Evolutionary conservation across 2,888 invertebrate genomes (phyloP).

Genomic region (Ligdia adustata): DNA sequence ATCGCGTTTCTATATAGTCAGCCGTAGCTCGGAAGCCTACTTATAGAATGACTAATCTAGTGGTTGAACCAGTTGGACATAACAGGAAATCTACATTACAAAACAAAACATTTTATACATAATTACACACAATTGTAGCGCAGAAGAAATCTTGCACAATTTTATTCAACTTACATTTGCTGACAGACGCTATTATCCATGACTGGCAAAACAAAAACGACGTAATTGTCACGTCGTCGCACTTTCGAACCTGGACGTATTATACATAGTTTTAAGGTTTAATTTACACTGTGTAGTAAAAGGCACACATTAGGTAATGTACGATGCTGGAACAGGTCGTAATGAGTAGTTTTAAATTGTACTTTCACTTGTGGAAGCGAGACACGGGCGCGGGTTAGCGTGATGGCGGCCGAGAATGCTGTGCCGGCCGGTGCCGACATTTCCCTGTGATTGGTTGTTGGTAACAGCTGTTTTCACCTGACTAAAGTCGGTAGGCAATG

Average conservation of each 20-base stretch:
- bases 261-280: constrained; percentile 4
- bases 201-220: constrained; percentile 15
- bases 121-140: background rate
- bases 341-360: background rate
- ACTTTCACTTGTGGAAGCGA: background rate
- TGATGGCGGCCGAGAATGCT: background rate
- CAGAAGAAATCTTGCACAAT: too few relatives aligned
- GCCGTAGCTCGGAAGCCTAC: too few relatives aligned
- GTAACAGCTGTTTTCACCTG: too few relatives aligned
- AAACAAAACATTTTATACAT: too few relatives aligned
- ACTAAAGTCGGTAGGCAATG: too few relatives aligned
- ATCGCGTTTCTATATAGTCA: too few relatives aligned
- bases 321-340: background rate
- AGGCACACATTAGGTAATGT: background rate
- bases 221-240: background rate
- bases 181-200: constrained; percentile 1
- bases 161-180: constrained; percentile 12
- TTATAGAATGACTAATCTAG: too few relatives aligned
- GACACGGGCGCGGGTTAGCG: background rate
- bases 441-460: too few relatives aligned
- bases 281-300: background rate
- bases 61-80: too few relatives aligned
- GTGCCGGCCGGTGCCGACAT: background rate
- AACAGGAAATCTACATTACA: too few relatives aligned
- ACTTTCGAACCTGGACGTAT: constrained; percentile 1